Evolutionary conservation across 2,113 vertebrate species (phyloP), one percentile per base, ranked within the genome.

Genomic region (Paradoxurus hermaphroditus): DNA sequence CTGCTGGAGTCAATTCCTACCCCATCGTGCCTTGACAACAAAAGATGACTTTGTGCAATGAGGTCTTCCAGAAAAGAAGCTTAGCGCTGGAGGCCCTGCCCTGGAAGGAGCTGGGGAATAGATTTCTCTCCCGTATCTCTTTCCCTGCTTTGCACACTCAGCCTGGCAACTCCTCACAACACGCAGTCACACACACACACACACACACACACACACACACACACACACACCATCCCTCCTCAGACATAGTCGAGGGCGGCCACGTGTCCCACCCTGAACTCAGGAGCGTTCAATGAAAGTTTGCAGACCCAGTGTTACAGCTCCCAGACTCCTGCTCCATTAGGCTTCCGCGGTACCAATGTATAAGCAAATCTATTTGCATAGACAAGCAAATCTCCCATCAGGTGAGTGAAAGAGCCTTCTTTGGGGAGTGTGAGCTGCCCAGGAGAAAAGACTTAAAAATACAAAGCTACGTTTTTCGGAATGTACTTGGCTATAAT

Each of bases 51-150:
- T 51, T 91, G 29, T 46, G 15, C 90, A 70, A 31, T 3, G 5
- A 92, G 44, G 23, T 59, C 41, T 36, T 73, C 53, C 27, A 25
- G 82, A 78, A 46, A 36, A 72, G 7, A 23, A 1, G 11, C 19
- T 68, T 10, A 34, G 15, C 63, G 21, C n/a, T 41, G n/a, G 29
- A 0, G 0, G 12, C 39, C 14, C 18, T 39, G 3, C 31, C 11
- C 39, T 27, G 11, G 0, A 4, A 11, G 25, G 18, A 3, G 0
- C 39, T 72, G 14, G 31, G 62, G 15, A n/a, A 72, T 3, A 75
- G 2, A 29, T 41, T 73, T 84, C 36, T 56, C 63, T 85, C 72
- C 83, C 21, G 49, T 36, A 34, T 62, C 21, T 77, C 56, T 39
- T 90, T 34, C 11, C 34, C 14, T 56, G 49, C 7, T 72, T 68